Evolutionary conservation across 2,113 vertebrate species (phyloP), one percentile per base, ranked within the genome.

Genomic region (Rhizomys pruinosus): DNA sequence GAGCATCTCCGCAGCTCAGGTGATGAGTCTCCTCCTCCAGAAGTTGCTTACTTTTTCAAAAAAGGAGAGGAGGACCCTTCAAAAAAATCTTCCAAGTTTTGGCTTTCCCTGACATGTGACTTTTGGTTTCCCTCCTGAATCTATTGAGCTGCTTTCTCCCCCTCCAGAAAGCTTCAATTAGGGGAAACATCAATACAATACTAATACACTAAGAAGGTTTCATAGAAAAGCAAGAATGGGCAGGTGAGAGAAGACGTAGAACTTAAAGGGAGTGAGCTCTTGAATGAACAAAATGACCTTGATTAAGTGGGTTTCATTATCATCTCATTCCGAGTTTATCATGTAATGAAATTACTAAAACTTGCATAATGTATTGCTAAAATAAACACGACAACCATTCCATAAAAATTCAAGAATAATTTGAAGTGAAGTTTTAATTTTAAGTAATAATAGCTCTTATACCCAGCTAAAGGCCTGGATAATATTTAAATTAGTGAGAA

Each of bases 401-500:
- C 39, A 87, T 73, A 84, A 89, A 90, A 94, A 66, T 42, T 76
- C 12, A 92, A 94, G 55, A 29, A 47, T 39, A 77, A 11, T n/a
- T 73, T 20, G 23, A 95, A n/a, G 16, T 71, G 37, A 92, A 80
- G 27, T 72, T 91, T 93, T 72, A 88, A 5, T 90, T 77, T 63
- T 85, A 86, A 78, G 23, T 87, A 68, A 77, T 72, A 78, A 55
- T 9, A 87, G 82, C 32, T 92, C 23, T 80, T 90, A 94, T 68
- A 69, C 57, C 42, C 86, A 94, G 23, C 34, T 72, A 69, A 86
- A 81, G 42, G 44, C 27, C 73, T 44, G 11, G 11, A 39, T 37
- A 69, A 89, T 22, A 7, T 72, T 87, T 94, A 72, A 76, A 64
- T 93, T 95, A 92, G 73, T 59, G 86, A 37, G 25, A 57, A 66